A percentile compares a stretch with the other conserved stretches of the same genome.
These are phyloP conservation scores for Anodontia alba DNA, from an alignment of 2,888 invertebrate species.

Conservation along the genomic window DNA sequence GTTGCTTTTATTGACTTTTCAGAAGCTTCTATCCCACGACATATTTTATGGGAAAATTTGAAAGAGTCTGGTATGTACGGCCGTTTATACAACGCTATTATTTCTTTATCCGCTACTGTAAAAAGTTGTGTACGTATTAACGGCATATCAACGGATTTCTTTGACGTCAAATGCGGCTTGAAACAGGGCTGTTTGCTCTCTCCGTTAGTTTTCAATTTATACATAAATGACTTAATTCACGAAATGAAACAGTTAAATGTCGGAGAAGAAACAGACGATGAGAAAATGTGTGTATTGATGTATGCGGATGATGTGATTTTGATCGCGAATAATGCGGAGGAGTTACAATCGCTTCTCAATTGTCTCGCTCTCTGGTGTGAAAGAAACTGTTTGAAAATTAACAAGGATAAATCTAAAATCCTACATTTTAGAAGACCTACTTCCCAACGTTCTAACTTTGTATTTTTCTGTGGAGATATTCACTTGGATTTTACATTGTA, in stretches of 20 bases:
- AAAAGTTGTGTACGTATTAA: conserved; percentile 5
- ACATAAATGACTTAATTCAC: neutral
- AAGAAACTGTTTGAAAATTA: too few relatives aligned
- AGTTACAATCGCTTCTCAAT: neutral
- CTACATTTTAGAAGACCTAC: neutral
- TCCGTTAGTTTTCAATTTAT: neutral
- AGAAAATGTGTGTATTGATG: neutral
- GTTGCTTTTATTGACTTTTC: conserved; percentile 13
- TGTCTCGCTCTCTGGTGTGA: neutral
- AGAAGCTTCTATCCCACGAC: neutral
- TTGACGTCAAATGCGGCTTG: conserved; percentile 1
- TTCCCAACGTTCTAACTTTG: neutral
- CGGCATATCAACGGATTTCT: neutral
- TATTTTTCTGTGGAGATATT: neutral
- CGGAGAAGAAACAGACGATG: conserved; percentile 4
- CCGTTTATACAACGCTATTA: neutral
- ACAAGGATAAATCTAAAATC: too few relatives aligned
- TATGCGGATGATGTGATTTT: conserved; percentile 2
- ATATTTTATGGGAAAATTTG: neutral
- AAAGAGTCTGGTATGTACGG: neutral
- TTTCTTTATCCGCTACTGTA: neutral
- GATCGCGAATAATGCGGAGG: neutral
- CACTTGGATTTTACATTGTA: neutral
- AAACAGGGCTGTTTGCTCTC: conserved; percentile 5
- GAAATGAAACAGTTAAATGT: neutral